Base-by-base conservation (phyloP, 2,888 invertebrate species). In the Arge pagana region DNA sequence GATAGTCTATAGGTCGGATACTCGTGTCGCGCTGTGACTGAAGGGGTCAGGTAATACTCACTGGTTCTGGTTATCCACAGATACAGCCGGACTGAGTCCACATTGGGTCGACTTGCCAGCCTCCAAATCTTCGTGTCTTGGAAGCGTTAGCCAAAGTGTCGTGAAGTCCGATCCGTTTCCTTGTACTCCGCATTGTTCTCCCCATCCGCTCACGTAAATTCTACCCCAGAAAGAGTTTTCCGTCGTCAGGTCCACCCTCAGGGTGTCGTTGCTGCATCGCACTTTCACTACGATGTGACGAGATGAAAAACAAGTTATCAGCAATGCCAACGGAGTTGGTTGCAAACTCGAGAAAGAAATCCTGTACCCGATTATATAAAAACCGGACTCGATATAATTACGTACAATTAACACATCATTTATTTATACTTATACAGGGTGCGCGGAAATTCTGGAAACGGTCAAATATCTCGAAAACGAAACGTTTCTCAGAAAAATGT, bases 171-270 rank as follows among this genome's bases (percentile, higher is more conserved):
- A 70, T 53, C 82, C 77, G 51, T 79, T 76, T 21, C 86, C 84
- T 71, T 81, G 79, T 8, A 83, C 83, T 58, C 83, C 83, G 73
- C 93, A 93, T 5, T 79, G 76, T 61, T 88, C 88, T 0, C 90
- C 87, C 67, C 86, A 86, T 10, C 90, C 91, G 60, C 85, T 87
- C 52, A 89, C 89, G 71, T 93, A 94, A 59, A 94, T 80, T 48
- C 89, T 84, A 0, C 94, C 94, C 31, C 72, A 66, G 63, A 83
- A 83, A 1, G 79, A 76, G n/a, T 76, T 76, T 40, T 68, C 73
- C 15, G 82, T 81, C 31, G 67, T 70, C 33, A 83, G 70, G 21
- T 81, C 84, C 50, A 93, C 83, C 21, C 84, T 76, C 82, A 93
- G 84, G 55, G 84, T 82, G 3, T 83, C 78, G 24, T 84, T 83